Base-by-base conservation (phyloP, 2,888 invertebrate genomes). In the Plemyria rubiginata region DNA sequence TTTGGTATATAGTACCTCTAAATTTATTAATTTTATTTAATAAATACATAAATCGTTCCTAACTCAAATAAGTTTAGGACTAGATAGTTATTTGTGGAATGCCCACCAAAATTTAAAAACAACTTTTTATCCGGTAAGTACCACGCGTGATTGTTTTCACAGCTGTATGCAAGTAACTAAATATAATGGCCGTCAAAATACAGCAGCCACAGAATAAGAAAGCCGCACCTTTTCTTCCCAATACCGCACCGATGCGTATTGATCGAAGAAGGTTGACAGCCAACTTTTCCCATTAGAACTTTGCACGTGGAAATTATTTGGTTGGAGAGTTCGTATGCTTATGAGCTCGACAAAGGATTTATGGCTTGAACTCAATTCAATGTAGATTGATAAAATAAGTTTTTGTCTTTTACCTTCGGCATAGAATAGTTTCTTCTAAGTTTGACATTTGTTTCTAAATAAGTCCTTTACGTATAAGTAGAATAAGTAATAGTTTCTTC, bases 251-350 rank as follows among this genome's bases (percentile, higher is more conserved):
- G 36, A 56, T 60, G 64, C 76, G 78, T 78, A 80, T 78, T 76
- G 80, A 81, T 78, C 80, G 75, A 67, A 70, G 66, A 66, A 71
- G 77, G 72, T 76, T 83, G 82, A 80, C 81, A 81, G 73, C 65
- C 64, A 85, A 87, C 77, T 87, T 87, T 86, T 86, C 83, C 87
- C 83, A 87, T 88, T 87, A 85, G 77, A 85, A 87, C 73, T 86
- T 86, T 67, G 75, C 70, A 82, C 81, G 82, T 83, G 82, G 73
- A 84, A 84, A 85, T 84, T 83, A 82, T 83, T 82, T 77, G 75
- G 74, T 77, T 66, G 70, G 65, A 67, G 67, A 63, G 63, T 71
- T 66, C 73, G 74, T 70, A 78, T 65, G 74, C 73, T 76, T 74
- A 77, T 76, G 72, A 75, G 70, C 70, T 69, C 69, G 67, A 74